phyloP scores from a whole-genome alignment of 2,113 vertebrate species.

The Ceratotherium simum region DNA sequence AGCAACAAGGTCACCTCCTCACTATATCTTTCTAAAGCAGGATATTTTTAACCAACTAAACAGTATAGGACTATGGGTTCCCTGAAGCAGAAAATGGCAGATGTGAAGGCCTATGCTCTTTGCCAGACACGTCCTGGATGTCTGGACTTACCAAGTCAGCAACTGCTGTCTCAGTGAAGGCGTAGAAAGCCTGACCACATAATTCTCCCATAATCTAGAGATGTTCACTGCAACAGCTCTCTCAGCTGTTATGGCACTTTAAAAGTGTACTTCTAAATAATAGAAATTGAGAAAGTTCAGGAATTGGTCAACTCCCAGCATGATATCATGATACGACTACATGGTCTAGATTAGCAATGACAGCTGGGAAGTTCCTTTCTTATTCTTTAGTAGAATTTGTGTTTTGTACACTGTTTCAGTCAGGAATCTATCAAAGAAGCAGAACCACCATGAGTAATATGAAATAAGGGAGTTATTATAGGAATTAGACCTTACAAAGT shows the following conservation, averaged over 20 bases:
- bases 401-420: background rate
- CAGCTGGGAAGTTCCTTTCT: background rate
- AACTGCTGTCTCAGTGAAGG: background rate
- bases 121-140: background rate
- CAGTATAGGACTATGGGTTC: background rate
- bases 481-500: background rate
- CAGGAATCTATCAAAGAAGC: background rate
- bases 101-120: conserved; percentile 48
- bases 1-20: background rate
- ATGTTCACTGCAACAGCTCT: background rate
- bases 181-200: background rate
- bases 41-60: conserved; percentile 47
- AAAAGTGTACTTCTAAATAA: background rate
- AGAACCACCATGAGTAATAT: background rate
- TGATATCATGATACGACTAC: background rate
- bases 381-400: background rate
- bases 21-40: background rate
- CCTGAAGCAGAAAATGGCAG: conserved; percentile 55
- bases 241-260: background rate
- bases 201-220: background rate
- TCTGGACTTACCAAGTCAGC: conserved; percentile 42
- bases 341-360: background rate
- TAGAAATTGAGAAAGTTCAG: conserved; percentile 32
- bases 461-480: background rate
- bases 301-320: background rate